Conservation (phyloP, 2,797 vertebrate species). For the Onychomys torridus region DNA sequence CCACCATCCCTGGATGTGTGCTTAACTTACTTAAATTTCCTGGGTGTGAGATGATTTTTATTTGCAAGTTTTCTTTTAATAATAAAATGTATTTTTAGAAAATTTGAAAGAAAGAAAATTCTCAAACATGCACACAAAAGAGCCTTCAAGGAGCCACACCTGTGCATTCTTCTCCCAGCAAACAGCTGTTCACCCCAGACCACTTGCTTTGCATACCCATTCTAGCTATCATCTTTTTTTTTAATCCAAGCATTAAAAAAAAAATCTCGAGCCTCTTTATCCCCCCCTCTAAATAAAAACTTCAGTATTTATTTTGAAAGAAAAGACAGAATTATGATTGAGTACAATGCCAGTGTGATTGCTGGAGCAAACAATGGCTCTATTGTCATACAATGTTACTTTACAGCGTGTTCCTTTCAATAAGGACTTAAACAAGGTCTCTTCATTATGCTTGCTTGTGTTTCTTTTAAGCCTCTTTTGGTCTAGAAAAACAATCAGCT, state of each 20-base stretch:
- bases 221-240: neutral
- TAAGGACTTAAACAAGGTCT: neutral
- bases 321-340: neutral
- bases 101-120: neutral
- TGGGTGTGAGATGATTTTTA: neutral
- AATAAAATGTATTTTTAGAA: neutral
- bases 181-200: neutral
- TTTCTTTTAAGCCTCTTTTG: slow-evolving; percentile 7
- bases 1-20: neutral
- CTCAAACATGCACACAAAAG: neutral
- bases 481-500: neutral
- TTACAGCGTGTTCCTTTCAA: slow-evolving; percentile 2
- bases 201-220: neutral
- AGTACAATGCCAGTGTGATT: slow-evolving; percentile 18
- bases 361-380: slow-evolving; percentile 2
- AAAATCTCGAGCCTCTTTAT: slow-evolving; percentile 9
- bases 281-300: slow-evolving; percentile 29
- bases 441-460: neutral
- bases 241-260: slow-evolving; percentile 1
- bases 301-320: slow-evolving; percentile 40
- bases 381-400: slow-evolving; percentile 39
- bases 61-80: neutral
- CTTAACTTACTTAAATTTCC: slow-evolving; percentile 17
- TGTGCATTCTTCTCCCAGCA: neutral
- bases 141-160: neutral